Base-by-base conservation (phyloP, 2,797 vertebrate species). In the Coendou prehensilis region DNA sequence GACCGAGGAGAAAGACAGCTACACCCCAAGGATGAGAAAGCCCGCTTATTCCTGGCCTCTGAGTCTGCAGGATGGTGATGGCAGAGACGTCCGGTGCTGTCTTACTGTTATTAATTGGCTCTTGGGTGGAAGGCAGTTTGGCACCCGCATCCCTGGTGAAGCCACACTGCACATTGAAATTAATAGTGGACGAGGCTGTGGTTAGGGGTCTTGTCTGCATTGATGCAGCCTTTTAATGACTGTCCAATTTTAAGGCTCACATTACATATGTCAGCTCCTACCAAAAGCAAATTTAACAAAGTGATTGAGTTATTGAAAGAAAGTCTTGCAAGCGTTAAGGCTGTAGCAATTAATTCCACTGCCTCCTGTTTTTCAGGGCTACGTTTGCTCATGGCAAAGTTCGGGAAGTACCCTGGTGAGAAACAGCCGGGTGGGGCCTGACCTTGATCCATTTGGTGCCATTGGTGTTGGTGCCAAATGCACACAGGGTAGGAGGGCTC, bases 21-120 rank as follows among this genome's bases (percentile, higher is more conserved):
- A 89, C 47, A 52, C 69, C 93, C 96, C 71, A 89, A 61, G 78
- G 90, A 18, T 52, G 87, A 97, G 93, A 33, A 73, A 75, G 50
- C 86, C 54, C 41, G 0, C 69, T 83, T 50, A 0, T 45, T 76
- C 64, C 69, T 52, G 73, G 3, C 3, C 79, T 94, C 5, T 2
- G 0, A 82, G 63, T 94, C 82, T 84, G 20, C 80, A 85, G 87
- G 82, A 80, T 47, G 75, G 88, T 85, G 95, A 92, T 45, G 7
- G 22, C 41, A 69, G 67, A 95, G 45, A 83, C 33, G 89, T 79
- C 95, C 41, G 69, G 75, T 88, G 87, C 91, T 94, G 13, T 67
- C 30, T 95, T 91, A 2, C 64, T 89, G 28, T 95, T 96, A 52
- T 71, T 97, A 97, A 80, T 59, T 93, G 94, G 93, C 76, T 64